These are phyloP conservation scores for Notothenia rossii DNA, from an alignment of 2,113 vertebrate genomes.

Conservation along the genomic window DNA sequence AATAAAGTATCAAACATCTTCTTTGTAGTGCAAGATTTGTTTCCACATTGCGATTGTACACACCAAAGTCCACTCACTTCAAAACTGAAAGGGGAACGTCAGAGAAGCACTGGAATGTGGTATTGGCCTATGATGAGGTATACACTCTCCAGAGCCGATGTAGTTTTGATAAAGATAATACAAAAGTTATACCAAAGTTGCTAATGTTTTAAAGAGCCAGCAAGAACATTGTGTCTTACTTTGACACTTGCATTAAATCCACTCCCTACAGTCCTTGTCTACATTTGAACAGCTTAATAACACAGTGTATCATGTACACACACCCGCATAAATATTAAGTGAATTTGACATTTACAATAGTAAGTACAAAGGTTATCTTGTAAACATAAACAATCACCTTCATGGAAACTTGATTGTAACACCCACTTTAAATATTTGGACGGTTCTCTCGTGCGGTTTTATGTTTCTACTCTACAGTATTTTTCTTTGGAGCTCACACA, in stretches of 20 bases:
- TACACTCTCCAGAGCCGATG: too few species aligned
- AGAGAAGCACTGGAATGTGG: too few species aligned
- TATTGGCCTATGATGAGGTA: too few species aligned
- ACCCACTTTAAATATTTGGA: constrained; percentile 50
- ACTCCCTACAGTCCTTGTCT: constrained; percentile 4
- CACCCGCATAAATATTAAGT: background rate
- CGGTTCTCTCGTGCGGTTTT: constrained; percentile 30
- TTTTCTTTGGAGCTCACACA: background rate
- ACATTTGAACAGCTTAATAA: constrained; percentile 31
- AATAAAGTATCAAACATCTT: too few species aligned
- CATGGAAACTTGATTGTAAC: constrained; percentile 47
- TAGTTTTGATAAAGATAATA: background rate
- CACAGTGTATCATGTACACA: background rate
- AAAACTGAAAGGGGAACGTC: too few species aligned
- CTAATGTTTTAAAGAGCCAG: background rate
- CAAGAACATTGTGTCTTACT: background rate
- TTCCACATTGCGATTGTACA: too few species aligned
- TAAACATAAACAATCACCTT: constrained; percentile 43
- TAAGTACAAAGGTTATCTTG: constrained; percentile 16
- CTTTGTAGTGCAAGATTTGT: too few species aligned
- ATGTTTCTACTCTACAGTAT: constrained; percentile 19
- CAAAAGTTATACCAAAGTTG: background rate
- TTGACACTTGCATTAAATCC: background rate
- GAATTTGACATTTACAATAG: constrained; percentile 29
- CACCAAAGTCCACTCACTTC: too few species aligned